These are phyloP conservation scores for Sinocyclocheilus rhinocerous DNA, from an alignment of 2,113 vertebrate genomes.

Conservation along the genomic window DNA sequence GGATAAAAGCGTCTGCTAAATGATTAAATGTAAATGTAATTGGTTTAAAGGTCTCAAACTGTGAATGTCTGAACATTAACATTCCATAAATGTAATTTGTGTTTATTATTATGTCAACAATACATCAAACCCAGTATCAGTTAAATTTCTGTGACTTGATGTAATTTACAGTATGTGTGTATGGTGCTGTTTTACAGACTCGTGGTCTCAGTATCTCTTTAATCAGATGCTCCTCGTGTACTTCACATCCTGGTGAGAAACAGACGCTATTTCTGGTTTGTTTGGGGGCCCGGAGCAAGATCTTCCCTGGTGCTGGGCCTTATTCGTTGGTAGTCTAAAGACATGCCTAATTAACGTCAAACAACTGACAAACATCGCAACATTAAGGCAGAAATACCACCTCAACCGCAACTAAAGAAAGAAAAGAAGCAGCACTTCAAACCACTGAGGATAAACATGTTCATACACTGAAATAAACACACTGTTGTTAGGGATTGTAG, in stretches of 20 bases:
- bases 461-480: slow-evolving; percentile 4
- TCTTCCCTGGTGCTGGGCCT: slow-evolving; percentile 25
- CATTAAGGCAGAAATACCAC: slow-evolving; percentile 23
- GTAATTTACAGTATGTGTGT: not conserved
- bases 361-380: slow-evolving; percentile 29
- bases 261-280: slow-evolving; percentile 35
- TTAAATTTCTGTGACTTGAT: not conserved
- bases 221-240: slow-evolving; percentile 29
- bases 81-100: slow-evolving; percentile 3
- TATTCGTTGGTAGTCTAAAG: slow-evolving; percentile 34
- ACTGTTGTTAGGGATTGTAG: not conserved
- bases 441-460: not conserved
- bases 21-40: slow-evolving; percentile 18
- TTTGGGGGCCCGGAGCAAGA: slow-evolving; percentile 29
- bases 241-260: slow-evolving; percentile 28
- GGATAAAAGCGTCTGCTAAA: slow-evolving; percentile 24
- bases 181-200: slow-evolving; percentile 14
- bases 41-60: slow-evolving; percentile 5
- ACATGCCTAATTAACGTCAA: slow-evolving; percentile 41
- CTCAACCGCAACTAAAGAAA: slow-evolving; percentile 24
- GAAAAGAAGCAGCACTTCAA: slow-evolving; percentile 1
- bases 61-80: slow-evolving; percentile 4
- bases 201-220: slow-evolving; percentile 39
- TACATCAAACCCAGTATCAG: not conserved
- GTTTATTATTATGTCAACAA: slow-evolving; percentile 4